Percentiles rank a stretch among this genome's conserved stretches.
phyloP scores from a whole-genome alignment of 2,888 invertebrate species.

The Zeuzera pyrina region DNA sequence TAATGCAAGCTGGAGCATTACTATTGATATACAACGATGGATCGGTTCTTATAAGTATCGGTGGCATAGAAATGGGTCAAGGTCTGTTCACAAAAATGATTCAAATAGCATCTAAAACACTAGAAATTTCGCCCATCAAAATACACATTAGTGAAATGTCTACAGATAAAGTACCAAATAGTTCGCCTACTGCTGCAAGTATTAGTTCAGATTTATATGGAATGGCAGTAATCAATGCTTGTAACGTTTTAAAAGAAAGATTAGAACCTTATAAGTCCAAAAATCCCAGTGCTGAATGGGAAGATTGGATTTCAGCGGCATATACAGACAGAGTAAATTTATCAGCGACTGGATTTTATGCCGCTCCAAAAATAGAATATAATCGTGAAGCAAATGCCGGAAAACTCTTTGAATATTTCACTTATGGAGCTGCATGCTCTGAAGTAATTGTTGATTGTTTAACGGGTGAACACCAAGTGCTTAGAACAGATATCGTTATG shows the following conservation, averaged over 20 bases:
- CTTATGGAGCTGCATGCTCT: slow-evolving; percentile 84
- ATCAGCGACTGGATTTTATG: slow-evolving; percentile 83
- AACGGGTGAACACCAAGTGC: slow-evolving; percentile 88
- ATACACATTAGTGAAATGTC: slow-evolving; percentile 83
- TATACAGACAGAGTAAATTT: slow-evolving; percentile 79
- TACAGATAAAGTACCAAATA: slow-evolving; percentile 88
- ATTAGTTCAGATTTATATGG: slow-evolving; percentile 86
- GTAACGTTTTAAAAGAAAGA: slow-evolving; percentile 76
- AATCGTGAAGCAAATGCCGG: slow-evolving; percentile 76
- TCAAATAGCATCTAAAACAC: slow-evolving; percentile 81
- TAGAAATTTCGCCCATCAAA: slow-evolving; percentile 74
- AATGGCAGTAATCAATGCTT: slow-evolving; percentile 85
- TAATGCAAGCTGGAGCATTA: slow-evolving; percentile 86
- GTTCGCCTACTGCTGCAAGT: slow-evolving; percentile 85
- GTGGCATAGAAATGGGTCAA: slow-evolving; percentile 94
- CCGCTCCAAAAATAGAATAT: slow-evolving; percentile 77
- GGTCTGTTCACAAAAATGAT: slow-evolving; percentile 92
- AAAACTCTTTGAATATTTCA: slow-evolving; percentile 81
- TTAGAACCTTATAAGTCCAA: slow-evolving; percentile 77
- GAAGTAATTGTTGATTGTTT: slow-evolving; percentile 91
- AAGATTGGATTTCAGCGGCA: slow-evolving; percentile 82
- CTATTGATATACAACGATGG: slow-evolving; percentile 85
- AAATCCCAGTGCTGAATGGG: slow-evolving; percentile 82
- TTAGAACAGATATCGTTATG: slow-evolving; percentile 91
- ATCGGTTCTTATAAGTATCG: slow-evolving; percentile 84